Evolutionary conservation across 2,113 vertebrate genomes (phyloP).

Genomic region (Larimichthys crocea): DNA sequence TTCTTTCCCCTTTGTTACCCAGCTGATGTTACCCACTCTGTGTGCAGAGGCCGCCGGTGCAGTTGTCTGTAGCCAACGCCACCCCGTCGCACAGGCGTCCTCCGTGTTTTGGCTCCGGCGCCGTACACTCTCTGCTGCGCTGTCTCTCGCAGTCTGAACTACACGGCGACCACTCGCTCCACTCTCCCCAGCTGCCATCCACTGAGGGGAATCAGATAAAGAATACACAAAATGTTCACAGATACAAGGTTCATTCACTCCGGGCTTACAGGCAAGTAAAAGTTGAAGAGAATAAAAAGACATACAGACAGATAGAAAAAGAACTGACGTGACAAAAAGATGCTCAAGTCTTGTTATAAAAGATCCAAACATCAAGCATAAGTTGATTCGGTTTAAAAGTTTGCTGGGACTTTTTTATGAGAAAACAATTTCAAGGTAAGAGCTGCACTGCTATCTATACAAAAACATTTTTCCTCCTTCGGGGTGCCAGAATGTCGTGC

Average conservation of each 20-base stretch:
- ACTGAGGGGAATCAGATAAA: slow-evolving; percentile 64
- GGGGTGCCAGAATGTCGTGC: slow-evolving; percentile 26
- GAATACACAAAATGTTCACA: not conserved
- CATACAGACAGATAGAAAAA: not conserved
- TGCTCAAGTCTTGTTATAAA: not conserved
- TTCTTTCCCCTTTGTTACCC: no score
- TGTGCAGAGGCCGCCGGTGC: slow-evolving; percentile 96
- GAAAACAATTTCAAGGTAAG: slow-evolving; percentile 37
- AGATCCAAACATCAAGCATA: not conserved
- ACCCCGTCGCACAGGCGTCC: slow-evolving; percentile 90
- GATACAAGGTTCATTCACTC: not conserved
- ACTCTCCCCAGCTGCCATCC: slow-evolving; percentile 92
- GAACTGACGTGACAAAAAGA: slow-evolving; percentile 6
- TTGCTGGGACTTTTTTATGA: not conserved
- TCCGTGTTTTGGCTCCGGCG: slow-evolving; percentile 89
- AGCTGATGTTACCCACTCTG: slow-evolving; percentile 86
- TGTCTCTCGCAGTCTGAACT: slow-evolving; percentile 88
- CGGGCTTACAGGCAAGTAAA: not conserved
- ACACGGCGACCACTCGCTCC: slow-evolving; percentile 93
- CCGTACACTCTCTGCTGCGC: slow-evolving; percentile 88
- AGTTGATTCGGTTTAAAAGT: slow-evolving; percentile 20
- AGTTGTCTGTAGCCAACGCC: slow-evolving; percentile 90
- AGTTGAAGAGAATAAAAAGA: not conserved
- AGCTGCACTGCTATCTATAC: slow-evolving; percentile 14
- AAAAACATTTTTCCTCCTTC: slow-evolving; percentile 44